These are phyloP conservation scores for Netelia virgata DNA, from an alignment of 2,888 invertebrate species.

Conservation along the genomic window DNA sequence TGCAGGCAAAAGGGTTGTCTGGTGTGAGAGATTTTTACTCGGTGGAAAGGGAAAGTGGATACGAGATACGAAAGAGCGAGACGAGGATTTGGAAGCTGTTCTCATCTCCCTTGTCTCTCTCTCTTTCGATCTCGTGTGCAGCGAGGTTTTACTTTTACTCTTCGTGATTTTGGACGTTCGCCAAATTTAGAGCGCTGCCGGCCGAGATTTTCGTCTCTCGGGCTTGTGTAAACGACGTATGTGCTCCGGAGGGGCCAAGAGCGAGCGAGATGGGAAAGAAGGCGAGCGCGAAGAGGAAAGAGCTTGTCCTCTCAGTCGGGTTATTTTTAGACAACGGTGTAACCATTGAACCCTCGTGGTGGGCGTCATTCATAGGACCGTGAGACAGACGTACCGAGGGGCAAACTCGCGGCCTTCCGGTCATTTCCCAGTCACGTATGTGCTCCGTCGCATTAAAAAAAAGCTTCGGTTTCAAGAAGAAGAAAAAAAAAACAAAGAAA, in stretches of 20 bases:
- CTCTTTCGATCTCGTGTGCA: slow-evolving; percentile 45
- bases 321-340: slow-evolving; percentile 71
- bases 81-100: slow-evolving; percentile 33
- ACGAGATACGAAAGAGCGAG: slow-evolving; percentile 30
- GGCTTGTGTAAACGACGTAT: slow-evolving; percentile 38
- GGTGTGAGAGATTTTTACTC: slow-evolving; percentile 11
- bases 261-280: slow-evolving; percentile 11
- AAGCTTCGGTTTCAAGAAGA: slow-evolving; percentile 51
- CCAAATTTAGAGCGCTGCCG: slow-evolving; percentile 62
- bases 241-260: slow-evolving; percentile 13
- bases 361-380: slow-evolving; percentile 71
- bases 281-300: slow-evolving; percentile 8
- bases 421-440: slow-evolving; percentile 45
- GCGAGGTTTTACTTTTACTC: slow-evolving; percentile 65
- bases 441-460: slow-evolving; percentile 21
- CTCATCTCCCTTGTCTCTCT: background rate
- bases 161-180: slow-evolving; percentile 61
- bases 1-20: slow-evolving; percentile 21
- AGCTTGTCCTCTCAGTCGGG: slow-evolving; percentile 50
- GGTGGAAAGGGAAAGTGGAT: slow-evolving; percentile 64
- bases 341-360: slow-evolving; percentile 70
- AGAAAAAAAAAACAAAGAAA: slow-evolving; percentile 29
- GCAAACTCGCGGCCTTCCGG: slow-evolving; percentile 51
- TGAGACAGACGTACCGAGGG: slow-evolving; percentile 36
- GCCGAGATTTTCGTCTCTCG: slow-evolving; percentile 41